Base-by-base conservation (phyloP, 2,113 vertebrate species). In the Crotalus viridis region DNA sequence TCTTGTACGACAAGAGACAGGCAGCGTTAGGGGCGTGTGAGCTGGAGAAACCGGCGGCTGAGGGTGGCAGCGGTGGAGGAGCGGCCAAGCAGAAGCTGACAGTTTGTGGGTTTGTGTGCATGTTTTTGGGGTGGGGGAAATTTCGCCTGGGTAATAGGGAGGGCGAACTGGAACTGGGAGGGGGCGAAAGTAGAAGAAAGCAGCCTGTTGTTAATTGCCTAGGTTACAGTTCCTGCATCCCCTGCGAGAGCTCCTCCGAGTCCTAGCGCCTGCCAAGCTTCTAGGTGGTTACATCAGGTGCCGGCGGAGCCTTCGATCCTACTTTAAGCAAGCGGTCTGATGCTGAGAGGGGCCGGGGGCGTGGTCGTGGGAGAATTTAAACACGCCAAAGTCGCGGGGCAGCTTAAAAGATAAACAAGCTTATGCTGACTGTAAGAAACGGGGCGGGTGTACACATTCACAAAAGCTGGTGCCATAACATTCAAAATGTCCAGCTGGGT, bases 161-260 rank as follows among this genome's bases (percentile, higher is more conserved):
- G 57, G 51, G 19, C 39, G 28, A 54, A 33, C 54, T 43, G 26
- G 15, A 39, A 22, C 52, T 2, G 90, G 93, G 93, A 61, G 87
- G 87, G 85, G 90, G 87, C 12, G 86, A 91, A 90, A 89, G 87
- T 89, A 43, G 56, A 89, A 85, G 81, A 85, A 91, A 92, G 88
- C 91, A 69, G 93, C 93, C 93, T 92, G 93, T 92, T 92, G 93
- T 94, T 87, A 94, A 94, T 94, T 94, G 93, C 93, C 93, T 94
- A 94, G 93, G 93, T 94, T 92, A 94, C 93, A 90, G 91, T 90
- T 90, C 93, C 88, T 92, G 90, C 90, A 91, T 85, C 56, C 55
- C 69, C 85, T 54, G 69, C 74, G 17, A 10, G 46, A 57, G 39
- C 56, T 46, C 74, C 64, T 46, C 93, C 9, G n/a, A 33, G 90